A percentile compares a stretch with the other conserved stretches of the same genome.
phyloP scores from a whole-genome alignment of 2,888 invertebrate genomes.

The Lacanobia wlatinum region DNA sequence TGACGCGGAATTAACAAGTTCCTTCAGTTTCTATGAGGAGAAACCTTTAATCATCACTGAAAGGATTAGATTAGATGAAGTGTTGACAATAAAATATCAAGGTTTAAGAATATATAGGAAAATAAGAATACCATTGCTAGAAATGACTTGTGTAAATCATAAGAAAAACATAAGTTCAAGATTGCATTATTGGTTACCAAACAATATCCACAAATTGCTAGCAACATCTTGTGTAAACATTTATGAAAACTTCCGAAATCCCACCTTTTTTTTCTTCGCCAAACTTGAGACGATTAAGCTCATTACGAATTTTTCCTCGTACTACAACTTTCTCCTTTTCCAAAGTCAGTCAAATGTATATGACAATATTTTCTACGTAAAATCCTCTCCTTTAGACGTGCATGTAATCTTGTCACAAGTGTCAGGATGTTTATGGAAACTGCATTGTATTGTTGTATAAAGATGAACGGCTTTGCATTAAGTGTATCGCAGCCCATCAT shows the following conservation, averaged over 20 bases:
- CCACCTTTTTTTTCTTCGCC: neutral
- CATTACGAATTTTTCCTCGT: neutral
- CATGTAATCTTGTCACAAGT: neutral
- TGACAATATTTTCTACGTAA: neutral
- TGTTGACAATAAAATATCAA: too few species aligned
- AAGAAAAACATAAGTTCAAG: neutral
- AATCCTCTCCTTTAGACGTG: neutral
- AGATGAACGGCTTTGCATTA: neutral
- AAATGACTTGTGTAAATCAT: neutral
- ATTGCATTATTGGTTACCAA: neutral
- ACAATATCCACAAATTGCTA: conserved; percentile 11
- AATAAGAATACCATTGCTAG: neutral
- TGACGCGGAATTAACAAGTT: too few species aligned
- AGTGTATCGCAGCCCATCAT: neutral
- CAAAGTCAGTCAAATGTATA: neutral
- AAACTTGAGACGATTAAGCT: conserved; percentile 1
- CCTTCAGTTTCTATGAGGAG: too few species aligned
- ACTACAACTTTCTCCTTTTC: neutral
- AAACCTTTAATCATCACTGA: too few species aligned
- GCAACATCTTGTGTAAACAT: conserved; percentile 1
- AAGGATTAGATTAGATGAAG: too few species aligned
- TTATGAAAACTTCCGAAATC: neutral
- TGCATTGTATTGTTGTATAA: neutral
- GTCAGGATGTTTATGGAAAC: neutral
- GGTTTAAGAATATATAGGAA: too few species aligned